A percentile compares a stretch with the other conserved stretches of the same genome.
These are phyloP conservation scores for Drosophila recens DNA, from an alignment of 2,888 invertebrate genomes.

Conservation along the genomic window DNA sequence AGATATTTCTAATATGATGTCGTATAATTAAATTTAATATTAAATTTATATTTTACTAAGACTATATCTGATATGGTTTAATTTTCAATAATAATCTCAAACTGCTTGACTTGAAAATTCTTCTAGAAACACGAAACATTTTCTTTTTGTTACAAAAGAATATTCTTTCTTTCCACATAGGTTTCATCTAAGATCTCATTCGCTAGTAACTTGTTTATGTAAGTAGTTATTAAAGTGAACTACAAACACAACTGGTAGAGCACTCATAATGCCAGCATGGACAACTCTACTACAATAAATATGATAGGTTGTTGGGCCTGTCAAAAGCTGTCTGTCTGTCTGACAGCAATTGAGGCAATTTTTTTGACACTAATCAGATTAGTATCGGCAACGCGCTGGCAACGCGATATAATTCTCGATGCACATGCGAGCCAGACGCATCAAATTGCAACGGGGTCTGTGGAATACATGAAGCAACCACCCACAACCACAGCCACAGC, in stretches of 20 bases:
- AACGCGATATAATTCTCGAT: conserved; percentile 48
- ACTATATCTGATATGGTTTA: too few species aligned
- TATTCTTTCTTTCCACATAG: too few species aligned
- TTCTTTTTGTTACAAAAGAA: too few species aligned
- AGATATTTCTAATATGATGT: too few species aligned
- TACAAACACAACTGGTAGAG: neutral
- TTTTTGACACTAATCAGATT: conserved; percentile 85
- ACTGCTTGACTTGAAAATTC: too few species aligned
- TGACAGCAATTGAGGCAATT: conserved; percentile 60
- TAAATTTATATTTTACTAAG: too few species aligned
- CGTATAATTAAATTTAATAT: too few species aligned
- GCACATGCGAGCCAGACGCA: conserved; percentile 68
- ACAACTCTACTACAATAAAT: conserved; percentile 7
- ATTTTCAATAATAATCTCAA: too few species aligned
- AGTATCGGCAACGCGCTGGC: conserved; percentile 83
- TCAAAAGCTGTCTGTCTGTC: conserved; percentile 45
- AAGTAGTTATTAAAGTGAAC: conserved; percentile 18
- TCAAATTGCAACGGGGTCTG: conserved; percentile 67
- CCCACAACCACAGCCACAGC: conserved; percentile 23
- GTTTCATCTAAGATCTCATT: neutral
- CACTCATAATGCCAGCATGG: conserved; percentile 12
- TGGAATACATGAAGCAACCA: conserved; percentile 6
- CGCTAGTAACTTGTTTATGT: neutral
- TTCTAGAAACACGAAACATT: too few species aligned
- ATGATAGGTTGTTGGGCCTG: conserved; percentile 27